These are phyloP conservation scores for Machaerirhynchus nigripectus DNA, from an alignment of 2,113 vertebrate genomes.

Conservation along the genomic window DNA sequence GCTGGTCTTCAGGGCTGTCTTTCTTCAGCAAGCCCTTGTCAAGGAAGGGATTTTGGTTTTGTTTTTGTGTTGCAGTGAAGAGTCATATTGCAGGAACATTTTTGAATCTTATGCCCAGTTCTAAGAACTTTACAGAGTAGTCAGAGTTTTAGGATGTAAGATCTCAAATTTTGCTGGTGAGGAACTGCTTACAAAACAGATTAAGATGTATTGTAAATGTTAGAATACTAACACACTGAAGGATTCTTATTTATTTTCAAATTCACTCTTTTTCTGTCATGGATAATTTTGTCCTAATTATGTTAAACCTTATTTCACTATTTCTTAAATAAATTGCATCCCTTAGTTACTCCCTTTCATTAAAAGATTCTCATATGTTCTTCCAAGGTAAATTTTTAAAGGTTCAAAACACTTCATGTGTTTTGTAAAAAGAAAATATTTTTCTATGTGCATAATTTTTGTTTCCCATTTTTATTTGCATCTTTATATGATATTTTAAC, in stretches of 20 bases:
- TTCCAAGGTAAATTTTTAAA: not conserved
- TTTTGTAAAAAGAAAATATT: not conserved
- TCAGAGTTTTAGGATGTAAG: not conserved
- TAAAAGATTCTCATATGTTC: not conserved
- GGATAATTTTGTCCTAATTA: not conserved
- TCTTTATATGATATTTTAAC: not conserved
- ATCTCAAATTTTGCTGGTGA: not conserved
- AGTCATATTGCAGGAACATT: rapidly evolving
- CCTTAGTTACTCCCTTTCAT: not conserved
- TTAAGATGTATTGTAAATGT: not conserved
- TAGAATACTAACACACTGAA: not conserved
- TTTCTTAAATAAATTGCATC: not conserved
- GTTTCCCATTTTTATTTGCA: not conserved
- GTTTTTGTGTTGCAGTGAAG: not conserved
- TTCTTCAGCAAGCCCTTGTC: not conserved
- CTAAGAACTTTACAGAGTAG: not conserved
- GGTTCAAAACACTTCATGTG: not conserved
- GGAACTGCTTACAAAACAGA: not conserved
- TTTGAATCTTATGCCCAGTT: not conserved
- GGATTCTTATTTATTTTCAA: not conserved
- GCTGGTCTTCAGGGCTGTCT: not conserved
- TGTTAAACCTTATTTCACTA: not conserved
- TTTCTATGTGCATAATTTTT: not conserved
- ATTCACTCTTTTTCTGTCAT: not conserved
- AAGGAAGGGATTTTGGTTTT: not conserved